Evolutionary conservation across 2,888 invertebrate genomes (phyloP), one percentile per base, ranked within the genome.

Genomic region (Diarsia mendica): DNA sequence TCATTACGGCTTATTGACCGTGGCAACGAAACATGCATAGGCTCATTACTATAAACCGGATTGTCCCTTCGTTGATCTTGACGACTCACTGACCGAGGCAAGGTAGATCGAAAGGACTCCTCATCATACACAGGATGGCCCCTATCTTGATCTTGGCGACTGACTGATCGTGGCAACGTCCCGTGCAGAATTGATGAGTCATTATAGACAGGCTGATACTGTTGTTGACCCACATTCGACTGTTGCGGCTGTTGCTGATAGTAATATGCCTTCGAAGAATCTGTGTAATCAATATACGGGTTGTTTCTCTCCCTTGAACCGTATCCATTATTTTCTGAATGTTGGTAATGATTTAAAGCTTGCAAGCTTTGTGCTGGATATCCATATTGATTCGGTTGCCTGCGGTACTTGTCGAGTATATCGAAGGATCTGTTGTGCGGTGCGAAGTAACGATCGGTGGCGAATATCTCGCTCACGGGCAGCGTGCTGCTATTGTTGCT

Each of bases 351-450:
- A 89, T 95, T 91, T 75, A 96, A 88, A 64, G 92, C 91, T 90
- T 94, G 96, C 70, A 96, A 88, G 83, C 96, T 96, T 77, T 95
- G 96, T 61, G 95, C 95, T 82, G 95, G 95, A 89, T 96, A 96
- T 79, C 91, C 93, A 83, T 92, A 89, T 86, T 93, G 93, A 85
- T 92, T 91, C 44, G 93, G 94, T 85, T 92, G 94, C 79, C 92
- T 90, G 78, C 93, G 91, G 85, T 95, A 93, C 89, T 95, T 95
- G 81, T 95, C 92, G 66, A 94, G 92, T 79, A 95, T 92, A 87
- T 95, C 93, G 74, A 96, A 95, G 28, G 94, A 92, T 87, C 93
- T 94, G 80, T 94, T 93, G 82, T 96, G 94, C 8, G 96, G 96
- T 55, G 94, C 89, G 23, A 92, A 87, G 88, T 90, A 96, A 72